Evolutionary conservation across 2,113 vertebrate genomes (phyloP).

Genomic region (Pao palembangensis): DNA sequence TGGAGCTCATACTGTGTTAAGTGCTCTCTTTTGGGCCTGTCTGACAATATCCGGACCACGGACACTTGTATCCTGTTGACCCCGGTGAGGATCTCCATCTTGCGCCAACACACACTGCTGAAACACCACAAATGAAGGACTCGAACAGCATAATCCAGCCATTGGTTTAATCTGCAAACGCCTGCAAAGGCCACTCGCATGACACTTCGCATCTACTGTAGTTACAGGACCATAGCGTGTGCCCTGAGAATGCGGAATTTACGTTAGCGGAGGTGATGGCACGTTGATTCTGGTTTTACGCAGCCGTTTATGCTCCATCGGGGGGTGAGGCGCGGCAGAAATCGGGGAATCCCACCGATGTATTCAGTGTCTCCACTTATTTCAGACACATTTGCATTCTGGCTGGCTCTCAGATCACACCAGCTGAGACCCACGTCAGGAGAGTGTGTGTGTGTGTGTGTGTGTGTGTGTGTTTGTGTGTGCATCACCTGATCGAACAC

Average conservation of each 20-base stretch:
- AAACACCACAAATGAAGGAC: not conserved
- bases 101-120: conserved; percentile 21
- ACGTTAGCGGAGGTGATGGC: conserved; percentile 12
- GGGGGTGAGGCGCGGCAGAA: conserved; percentile 62
- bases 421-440: not conserved
- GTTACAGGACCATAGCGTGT: not conserved
- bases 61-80: conserved; percentile 43
- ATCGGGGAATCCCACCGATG: conserved; percentile 30
- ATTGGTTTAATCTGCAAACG: not conserved
- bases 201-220: not conserved
- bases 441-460: not conserved
- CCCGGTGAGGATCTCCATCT: conserved; percentile 30
- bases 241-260: conserved; percentile 30
- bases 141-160: too few species aligned
- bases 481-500: not conserved
- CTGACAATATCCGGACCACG: not conserved
- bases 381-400: not conserved
- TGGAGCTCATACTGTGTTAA: not conserved
- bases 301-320: conserved; percentile 46
- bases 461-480: not conserved
- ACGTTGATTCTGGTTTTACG: conserved; percentile 43
- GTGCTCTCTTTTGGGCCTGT: not conserved
- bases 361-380: not conserved
- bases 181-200: conserved; percentile 6
- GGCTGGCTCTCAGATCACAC: not conserved